phyloP scores from a whole-genome alignment of 2,113 vertebrate genomes.

The Gavia stellata region DNA sequence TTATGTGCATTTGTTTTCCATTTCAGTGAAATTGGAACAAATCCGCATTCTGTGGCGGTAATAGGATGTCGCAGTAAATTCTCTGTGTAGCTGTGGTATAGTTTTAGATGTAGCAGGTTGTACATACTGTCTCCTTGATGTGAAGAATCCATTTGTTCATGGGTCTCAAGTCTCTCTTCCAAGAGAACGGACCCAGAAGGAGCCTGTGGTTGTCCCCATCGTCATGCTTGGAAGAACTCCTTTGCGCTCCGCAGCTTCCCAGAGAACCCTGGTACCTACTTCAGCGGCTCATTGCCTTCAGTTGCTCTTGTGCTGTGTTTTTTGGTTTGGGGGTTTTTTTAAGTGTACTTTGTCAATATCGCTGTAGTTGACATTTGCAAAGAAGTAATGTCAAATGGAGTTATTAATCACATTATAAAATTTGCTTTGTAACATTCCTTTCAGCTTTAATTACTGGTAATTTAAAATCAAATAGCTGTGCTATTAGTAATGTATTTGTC shows the following conservation, averaged over 20 bases:
- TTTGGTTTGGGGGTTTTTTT: rapidly evolving
- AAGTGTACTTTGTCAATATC: neutral
- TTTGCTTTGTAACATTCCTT: constrained; percentile 56
- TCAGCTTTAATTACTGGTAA: constrained; percentile 55
- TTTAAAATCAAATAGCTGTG: constrained; percentile 24
- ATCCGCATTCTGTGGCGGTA: rapidly evolving
- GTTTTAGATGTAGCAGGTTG: neutral
- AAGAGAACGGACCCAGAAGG: rapidly evolving
- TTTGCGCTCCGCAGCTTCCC: rapidly evolving
- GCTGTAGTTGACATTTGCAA: neutral
- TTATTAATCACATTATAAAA: neutral
- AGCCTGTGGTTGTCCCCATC: rapidly evolving
- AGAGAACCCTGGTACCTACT: rapidly evolving
- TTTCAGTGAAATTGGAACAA: neutral
- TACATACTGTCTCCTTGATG: rapidly evolving
- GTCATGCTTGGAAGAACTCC: rapidly evolving
- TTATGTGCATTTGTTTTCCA: neutral
- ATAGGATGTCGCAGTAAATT: rapidly evolving
- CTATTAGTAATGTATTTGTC: neutral
- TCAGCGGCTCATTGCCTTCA: neutral
- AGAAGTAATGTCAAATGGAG: neutral
- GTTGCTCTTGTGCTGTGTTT: rapidly evolving
- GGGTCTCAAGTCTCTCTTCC: neutral
- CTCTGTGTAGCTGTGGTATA: rapidly evolving
- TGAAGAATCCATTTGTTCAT: rapidly evolving